These are phyloP conservation scores for Misgurnus mizolepis DNA, from an alignment of 2,113 vertebrate species.

Conservation along the genomic window DNA sequence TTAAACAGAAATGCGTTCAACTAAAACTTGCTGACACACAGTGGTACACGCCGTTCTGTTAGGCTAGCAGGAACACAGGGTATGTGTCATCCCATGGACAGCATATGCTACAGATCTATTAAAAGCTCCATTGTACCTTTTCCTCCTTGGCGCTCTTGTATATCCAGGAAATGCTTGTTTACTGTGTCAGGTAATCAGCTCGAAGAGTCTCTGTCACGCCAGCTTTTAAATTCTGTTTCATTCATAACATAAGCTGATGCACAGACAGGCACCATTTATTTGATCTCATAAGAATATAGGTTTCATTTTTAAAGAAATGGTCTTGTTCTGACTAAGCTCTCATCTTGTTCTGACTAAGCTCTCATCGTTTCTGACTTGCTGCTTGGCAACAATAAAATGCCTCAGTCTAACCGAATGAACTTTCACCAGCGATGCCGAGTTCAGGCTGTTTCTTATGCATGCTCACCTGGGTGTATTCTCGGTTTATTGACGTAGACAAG, in stretches of 20 bases:
- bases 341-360: neutral
- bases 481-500: neutral
- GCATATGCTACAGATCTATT: constrained; percentile 55
- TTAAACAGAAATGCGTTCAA: too few relatives aligned
- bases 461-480: constrained; percentile 12
- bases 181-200: constrained; percentile 52
- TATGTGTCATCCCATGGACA: constrained; percentile 18
- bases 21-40: too few relatives aligned
- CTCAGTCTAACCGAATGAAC: neutral
- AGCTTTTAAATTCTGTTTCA: constrained; percentile 5
- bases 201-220: constrained; percentile 12
- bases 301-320: neutral
- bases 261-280: neutral
- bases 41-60: neutral
- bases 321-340: too few relatives aligned
- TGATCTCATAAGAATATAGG: neutral
- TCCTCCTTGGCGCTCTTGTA: constrained; percentile 52
- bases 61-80: neutral
- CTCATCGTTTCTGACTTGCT: neutral
- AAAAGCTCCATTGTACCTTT: constrained; percentile 62
- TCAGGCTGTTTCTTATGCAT: constrained; percentile 7
- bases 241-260: neutral
- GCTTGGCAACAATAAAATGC: neutral
- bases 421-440: neutral
- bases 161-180: constrained; percentile 52